Conservation (phyloP, 2,113 vertebrate species). For the Stegostoma tigrinum region DNA sequence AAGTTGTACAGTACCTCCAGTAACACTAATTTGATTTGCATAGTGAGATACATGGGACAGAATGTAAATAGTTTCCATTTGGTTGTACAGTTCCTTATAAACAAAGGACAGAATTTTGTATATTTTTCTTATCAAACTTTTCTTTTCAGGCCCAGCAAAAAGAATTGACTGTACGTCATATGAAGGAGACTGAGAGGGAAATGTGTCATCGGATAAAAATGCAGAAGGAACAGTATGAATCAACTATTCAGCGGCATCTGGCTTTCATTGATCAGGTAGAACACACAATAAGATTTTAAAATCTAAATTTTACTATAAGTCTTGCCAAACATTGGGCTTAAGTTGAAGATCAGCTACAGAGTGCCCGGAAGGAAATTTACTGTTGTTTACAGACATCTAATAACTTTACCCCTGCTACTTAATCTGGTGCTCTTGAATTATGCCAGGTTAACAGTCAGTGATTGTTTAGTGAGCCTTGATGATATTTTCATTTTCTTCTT, state of each 20-base stretch:
- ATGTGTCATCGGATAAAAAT: slow-evolving; percentile 65
- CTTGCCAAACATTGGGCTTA: neutral
- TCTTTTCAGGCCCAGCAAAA: slow-evolving; percentile 72
- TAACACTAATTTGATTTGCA: neutral
- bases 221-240: slow-evolving; percentile 85
- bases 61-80: neutral
- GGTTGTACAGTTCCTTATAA: neutral
- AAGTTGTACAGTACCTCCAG: neutral
- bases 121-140: neutral
- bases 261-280: slow-evolving; percentile 87
- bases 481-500: neutral
- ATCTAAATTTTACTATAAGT: neutral
- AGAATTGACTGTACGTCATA: slow-evolving; percentile 66
- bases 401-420: neutral
- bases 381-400: neutral
- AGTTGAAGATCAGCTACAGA: neutral
- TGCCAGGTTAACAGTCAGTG: neutral
- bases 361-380: neutral
- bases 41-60: neutral
- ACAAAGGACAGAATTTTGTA: neutral
- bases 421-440: neutral
- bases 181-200: slow-evolving; percentile 79
- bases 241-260: slow-evolving; percentile 82
- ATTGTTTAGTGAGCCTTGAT: neutral
- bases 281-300: neutral